Evolutionary conservation across 2,113 vertebrate genomes (phyloP).

Genomic region (Sula dactylatra): DNA sequence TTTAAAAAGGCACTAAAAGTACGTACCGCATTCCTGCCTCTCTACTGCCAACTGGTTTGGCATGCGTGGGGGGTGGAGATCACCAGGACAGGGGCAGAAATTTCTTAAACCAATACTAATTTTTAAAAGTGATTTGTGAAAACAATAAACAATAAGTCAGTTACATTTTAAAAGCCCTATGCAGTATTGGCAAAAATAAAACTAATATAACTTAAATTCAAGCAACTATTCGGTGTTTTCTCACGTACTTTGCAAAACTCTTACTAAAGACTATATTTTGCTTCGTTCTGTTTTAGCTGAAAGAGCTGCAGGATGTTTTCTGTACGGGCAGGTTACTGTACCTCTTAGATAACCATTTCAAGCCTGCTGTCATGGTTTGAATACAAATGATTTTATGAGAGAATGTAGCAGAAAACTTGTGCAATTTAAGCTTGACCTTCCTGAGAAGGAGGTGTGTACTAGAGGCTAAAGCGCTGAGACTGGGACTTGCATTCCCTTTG

Average conservation of each 20-base stretch:
- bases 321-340: neutral
- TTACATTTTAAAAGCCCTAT: neutral
- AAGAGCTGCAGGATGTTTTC: neutral
- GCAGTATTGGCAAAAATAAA: neutral
- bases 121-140: neutral
- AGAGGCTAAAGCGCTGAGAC: neutral
- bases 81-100: neutral
- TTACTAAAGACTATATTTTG: neutral
- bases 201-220: neutral
- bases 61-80: neutral
- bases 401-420: neutral
- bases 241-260: neutral
- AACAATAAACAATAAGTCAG: neutral
- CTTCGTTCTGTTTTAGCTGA: neutral
- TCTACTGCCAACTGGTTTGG: neutral
- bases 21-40: rapidly evolving
- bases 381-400: neutral
- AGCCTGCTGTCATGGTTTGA: neutral
- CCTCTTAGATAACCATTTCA: neutral
- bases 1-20: rapidly evolving
- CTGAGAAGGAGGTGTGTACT: neutral
- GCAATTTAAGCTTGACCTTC: neutral
- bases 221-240: neutral
- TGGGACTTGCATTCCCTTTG: neutral
- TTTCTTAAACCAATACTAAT: neutral